These are phyloP conservation scores for Drosophila mimetica DNA, from an alignment of 2,888 invertebrate genomes.

Conservation along the genomic window DNA sequence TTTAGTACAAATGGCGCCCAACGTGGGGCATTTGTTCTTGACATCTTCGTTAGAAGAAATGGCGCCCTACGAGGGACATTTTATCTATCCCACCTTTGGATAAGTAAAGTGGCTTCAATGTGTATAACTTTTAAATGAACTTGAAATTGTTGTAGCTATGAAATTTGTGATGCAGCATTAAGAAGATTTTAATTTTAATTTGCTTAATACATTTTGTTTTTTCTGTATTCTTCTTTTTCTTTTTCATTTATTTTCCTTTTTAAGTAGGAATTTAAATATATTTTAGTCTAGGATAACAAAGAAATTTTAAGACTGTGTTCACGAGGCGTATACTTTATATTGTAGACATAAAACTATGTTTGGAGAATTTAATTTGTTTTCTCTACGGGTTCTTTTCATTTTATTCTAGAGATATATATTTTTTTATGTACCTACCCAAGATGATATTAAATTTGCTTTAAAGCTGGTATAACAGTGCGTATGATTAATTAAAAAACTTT, in stretches of 20 bases:
- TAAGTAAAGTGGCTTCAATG: no score
- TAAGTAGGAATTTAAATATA: neutral
- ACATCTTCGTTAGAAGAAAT: no score
- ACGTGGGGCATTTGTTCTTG: no score
- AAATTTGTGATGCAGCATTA: no score
- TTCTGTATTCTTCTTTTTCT: no score
- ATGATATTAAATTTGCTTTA: neutral
- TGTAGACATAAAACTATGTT: neutral
- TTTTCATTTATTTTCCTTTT: neutral
- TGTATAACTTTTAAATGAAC: no score
- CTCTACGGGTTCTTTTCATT: neutral
- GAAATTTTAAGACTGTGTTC: neutral
- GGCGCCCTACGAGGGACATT: no score
- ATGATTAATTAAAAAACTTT: slow-evolving; percentile 8
- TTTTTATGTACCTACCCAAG: neutral
- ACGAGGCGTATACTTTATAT: slow-evolving; percentile 2
- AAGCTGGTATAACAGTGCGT: slow-evolving; percentile 25
- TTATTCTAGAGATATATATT: neutral
- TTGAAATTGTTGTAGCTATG: no score
- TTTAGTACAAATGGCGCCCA: no score
- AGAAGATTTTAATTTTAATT: no score
- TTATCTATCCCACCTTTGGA: no score
- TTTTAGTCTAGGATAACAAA: neutral
- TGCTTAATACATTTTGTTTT: no score
- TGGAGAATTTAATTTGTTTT: neutral